phyloP scores from a whole-genome alignment of 2,797 vertebrate genomes.

The Stomatorhinus walkeri region DNA sequence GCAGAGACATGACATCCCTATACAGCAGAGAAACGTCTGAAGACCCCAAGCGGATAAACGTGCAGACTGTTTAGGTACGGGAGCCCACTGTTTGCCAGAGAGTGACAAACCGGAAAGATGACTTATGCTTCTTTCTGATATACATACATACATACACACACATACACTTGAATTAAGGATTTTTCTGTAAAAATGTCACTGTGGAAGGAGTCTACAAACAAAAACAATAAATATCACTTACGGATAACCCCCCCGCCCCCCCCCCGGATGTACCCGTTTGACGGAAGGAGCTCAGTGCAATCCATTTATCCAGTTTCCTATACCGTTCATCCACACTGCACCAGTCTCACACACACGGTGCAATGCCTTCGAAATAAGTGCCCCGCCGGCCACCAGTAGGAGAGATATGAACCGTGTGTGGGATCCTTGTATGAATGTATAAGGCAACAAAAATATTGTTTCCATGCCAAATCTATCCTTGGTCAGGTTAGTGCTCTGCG shows the following conservation, averaged over 20 bases:
- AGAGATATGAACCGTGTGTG: not conserved
- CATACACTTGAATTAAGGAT: not conserved
- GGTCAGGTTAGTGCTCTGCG: not conserved
- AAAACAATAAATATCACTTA: not conserved
- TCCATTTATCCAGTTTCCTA: not conserved
- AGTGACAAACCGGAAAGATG: too few relatives aligned
- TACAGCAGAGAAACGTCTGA: not conserved
- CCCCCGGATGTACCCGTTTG: not conserved
- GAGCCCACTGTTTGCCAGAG: not conserved
- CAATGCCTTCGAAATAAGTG: not conserved
- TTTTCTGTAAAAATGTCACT: not conserved
- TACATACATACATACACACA: too few relatives aligned
- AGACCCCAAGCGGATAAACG: not conserved
- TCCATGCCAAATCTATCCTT: not conserved
- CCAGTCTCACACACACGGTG: not conserved
- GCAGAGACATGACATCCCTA: not conserved
- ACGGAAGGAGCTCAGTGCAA: not conserved
- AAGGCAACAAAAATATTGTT: not conserved
- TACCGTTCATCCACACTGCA: not conserved
- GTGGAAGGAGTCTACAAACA: not conserved
- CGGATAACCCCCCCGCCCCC: too few relatives aligned
- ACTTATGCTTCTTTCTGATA: not conserved
- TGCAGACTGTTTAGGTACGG: not conserved
- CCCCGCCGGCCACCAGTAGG: not conserved
- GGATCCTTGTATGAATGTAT: not conserved